phyloP scores from a whole-genome alignment of 2,113 vertebrate genomes.

The Bujurquina vittata region DNA sequence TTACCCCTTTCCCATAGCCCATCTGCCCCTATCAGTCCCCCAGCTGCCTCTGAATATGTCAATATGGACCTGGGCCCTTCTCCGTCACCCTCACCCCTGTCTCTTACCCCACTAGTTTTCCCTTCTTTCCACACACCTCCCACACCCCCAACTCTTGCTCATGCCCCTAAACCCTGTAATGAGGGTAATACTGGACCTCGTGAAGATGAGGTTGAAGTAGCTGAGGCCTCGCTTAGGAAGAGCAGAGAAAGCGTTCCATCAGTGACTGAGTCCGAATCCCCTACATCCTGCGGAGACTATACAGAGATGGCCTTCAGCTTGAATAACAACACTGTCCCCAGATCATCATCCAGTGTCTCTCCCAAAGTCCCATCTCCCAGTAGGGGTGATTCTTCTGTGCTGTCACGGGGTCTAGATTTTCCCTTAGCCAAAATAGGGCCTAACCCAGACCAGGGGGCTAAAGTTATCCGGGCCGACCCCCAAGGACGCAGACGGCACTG shows the following conservation, averaged over 20 bases:
- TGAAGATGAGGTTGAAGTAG: constrained; percentile 45
- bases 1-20: constrained; percentile 70
- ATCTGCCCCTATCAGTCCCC: constrained; percentile 66
- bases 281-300: constrained; percentile 80
- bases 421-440: constrained; percentile 69
- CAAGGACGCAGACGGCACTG: constrained; percentile 79
- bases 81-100: constrained; percentile 77
- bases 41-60: constrained; percentile 78
- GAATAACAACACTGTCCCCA: constrained; percentile 54
- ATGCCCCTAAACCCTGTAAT: constrained; percentile 61
- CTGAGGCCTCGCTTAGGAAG: constrained; percentile 52
- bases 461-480: constrained; percentile 74
- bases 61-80: constrained; percentile 83
- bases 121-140: constrained; percentile 76
- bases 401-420: constrained; percentile 77
- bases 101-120: constrained; percentile 75
- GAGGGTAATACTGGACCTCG: constrained; percentile 27
- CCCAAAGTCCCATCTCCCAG: constrained; percentile 72
- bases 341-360: constrained; percentile 56
- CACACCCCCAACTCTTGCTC: constrained; percentile 66
- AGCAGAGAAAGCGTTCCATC: constrained; percentile 56
- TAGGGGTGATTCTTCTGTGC: constrained; percentile 65
- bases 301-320: constrained; percentile 83
- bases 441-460: constrained; percentile 81
- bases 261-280: constrained; percentile 62